These are phyloP conservation scores for Ptychoptera albimana DNA, from an alignment of 2,888 invertebrate genomes.

Conservation along the genomic window DNA sequence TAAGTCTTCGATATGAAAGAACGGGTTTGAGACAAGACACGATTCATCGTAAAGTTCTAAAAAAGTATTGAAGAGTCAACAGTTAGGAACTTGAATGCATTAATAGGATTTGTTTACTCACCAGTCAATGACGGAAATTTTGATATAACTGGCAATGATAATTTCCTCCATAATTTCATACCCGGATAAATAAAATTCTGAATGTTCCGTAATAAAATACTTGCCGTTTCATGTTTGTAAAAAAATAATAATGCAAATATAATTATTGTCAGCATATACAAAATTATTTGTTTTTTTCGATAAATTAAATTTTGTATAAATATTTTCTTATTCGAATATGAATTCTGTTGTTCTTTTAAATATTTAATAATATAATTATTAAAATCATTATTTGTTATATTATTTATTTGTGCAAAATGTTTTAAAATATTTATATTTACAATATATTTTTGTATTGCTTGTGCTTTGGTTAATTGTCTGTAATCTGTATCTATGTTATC, in stretches of 20 bases:
- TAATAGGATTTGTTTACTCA: slow-evolving; percentile 17
- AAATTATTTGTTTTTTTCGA: background rate
- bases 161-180: slow-evolving; percentile 50
- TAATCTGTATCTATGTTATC: too few species aligned
- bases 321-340: background rate
- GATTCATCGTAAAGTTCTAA: slow-evolving; percentile 69
- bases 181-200: slow-evolving; percentile 72
- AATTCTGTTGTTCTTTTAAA: background rate
- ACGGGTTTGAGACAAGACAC: slow-evolving; percentile 70
- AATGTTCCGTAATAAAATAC: slow-evolving; percentile 49
- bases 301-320: background rate
- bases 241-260: slow-evolving; percentile 1
- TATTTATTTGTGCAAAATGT: background rate
- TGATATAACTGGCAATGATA: slow-evolving; percentile 61
- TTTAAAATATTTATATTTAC: slow-evolving; percentile 1
- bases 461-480: background rate
- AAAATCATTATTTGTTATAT: background rate
- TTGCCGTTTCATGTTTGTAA: slow-evolving; percentile 43
- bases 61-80: slow-evolving; percentile 19
- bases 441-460: slow-evolving; percentile 1
- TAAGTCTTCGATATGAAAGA: slow-evolving; percentile 63
- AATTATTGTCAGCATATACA: background rate
- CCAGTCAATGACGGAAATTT: slow-evolving; percentile 56
- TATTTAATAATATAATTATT: slow-evolving; percentile 2
- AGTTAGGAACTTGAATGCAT: slow-evolving; percentile 4